Conservation (phyloP, 2,888 invertebrate genomes). For the Bhutanitis thaidina region DNA sequence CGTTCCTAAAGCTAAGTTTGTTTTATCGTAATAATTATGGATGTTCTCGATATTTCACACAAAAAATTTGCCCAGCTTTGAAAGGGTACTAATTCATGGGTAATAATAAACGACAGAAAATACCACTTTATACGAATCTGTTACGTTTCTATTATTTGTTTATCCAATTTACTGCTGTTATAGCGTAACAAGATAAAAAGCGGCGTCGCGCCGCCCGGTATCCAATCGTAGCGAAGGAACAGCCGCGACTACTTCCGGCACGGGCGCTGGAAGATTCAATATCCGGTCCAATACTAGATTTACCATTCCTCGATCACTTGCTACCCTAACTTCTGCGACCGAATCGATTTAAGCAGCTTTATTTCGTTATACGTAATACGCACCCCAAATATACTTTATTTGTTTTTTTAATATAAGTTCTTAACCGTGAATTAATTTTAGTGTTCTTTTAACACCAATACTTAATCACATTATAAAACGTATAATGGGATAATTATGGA, state of each 20-base stretch:
- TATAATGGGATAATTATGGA: too few species aligned
- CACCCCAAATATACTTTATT: neutral
- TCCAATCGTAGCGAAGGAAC: slow-evolving; percentile 46
- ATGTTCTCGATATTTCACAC: too few species aligned
- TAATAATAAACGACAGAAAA: too few species aligned
- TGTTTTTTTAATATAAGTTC: neutral
- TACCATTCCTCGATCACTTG: slow-evolving; percentile 62
- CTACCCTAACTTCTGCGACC: slow-evolving; percentile 37
- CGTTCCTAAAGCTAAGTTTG: too few species aligned
- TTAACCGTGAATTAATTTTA: neutral
- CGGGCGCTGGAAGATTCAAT: slow-evolving; percentile 69
- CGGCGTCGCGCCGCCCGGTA: slow-evolving; percentile 50
- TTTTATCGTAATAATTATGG: too few species aligned
- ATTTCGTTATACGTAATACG: slow-evolving; percentile 7
- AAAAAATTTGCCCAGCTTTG: too few species aligned
- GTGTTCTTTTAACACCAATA: too few species aligned
- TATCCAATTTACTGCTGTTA: slow-evolving; percentile 30
- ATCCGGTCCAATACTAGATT: slow-evolving; percentile 63
- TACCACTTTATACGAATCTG: too few species aligned
- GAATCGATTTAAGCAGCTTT: slow-evolving; percentile 41
- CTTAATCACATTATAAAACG: too few species aligned
- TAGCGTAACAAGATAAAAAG: slow-evolving; percentile 61
- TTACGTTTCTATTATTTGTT: neutral
- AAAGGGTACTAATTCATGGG: too few species aligned
- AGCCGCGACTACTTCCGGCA: slow-evolving; percentile 61